A percentile compares a stretch with the other conserved stretches of the same genome.
phyloP scores from a whole-genome alignment of 1,140 invertebrate species.

The Lysiphlebus fabarum region DNA sequence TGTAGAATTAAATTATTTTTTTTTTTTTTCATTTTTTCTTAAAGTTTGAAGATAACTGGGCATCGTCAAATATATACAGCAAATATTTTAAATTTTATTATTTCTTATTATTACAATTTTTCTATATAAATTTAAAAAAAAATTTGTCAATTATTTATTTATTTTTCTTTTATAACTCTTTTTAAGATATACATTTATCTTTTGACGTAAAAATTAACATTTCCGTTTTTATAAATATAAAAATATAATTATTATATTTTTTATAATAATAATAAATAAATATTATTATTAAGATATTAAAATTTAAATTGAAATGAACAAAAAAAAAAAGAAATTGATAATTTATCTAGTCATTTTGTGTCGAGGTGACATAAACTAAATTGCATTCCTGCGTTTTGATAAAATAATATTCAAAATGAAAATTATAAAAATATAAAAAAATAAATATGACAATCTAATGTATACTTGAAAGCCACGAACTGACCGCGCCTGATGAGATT shows the following conservation, averaged over 20 bases:
- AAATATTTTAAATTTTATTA: conserved; percentile 41
- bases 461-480: conserved; percentile 14
- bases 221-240: too few species aligned
- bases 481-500: conserved; percentile 29
- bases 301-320: neutral
- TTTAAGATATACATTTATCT: too few species aligned
- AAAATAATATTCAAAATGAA: too few species aligned
- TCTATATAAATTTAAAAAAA: neutral
- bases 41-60: conserved; percentile 28
- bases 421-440: too few species aligned
- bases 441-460: too few species aligned
- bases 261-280: neutral
- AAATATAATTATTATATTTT: neutral
- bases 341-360: conserved; percentile 10
- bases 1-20: conserved; percentile 9
- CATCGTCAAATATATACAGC: conserved; percentile 49
- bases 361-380: conserved; percentile 6
- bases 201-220: too few species aligned
- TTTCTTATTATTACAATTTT: conserved; percentile 27
- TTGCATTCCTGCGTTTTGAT: conserved; percentile 8
- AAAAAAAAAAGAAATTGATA: too few species aligned
- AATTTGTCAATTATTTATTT: too few species aligned
- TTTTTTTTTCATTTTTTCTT: too few species aligned
- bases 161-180: too few species aligned
- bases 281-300: conserved; percentile 2